Base-by-base conservation (phyloP, 2,113 vertebrate species). In the Lampris incognitus region DNA sequence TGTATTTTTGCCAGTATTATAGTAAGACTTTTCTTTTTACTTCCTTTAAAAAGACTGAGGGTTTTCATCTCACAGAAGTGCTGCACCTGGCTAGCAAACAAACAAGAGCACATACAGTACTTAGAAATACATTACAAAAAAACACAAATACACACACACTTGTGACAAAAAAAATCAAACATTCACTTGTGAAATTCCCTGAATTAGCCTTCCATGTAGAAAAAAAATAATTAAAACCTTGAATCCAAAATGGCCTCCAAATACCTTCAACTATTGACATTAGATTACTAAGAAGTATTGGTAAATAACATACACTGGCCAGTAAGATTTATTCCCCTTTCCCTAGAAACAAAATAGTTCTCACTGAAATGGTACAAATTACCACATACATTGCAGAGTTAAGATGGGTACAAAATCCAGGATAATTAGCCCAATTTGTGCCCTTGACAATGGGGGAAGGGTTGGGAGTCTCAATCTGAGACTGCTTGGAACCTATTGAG, bases 101-200 rank as follows among this genome's bases (percentile, higher is more conserved):
- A 24, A 24, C 24, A 24, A 24, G 24, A 24, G 24, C 24, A 24
- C 24, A 24, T 24, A 24, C 24, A 24, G 24, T 24, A 24, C 24
- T 24, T 24, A 24, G 0, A 24, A 24, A 24, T 24, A 24, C 24
- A 24, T 24, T 24, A 24, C 24, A 24, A 0, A 24, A 0, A 24
- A 24, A 24, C 24, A 24, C 24, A 24, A 24, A 24, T 24, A 24
- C 11, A 9, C 46, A 37, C 9, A 72, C 9, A 40, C 3, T 3
- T 3, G 58, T 74, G 42, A 49, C 65, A 63, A 58, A 5, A 71
- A 55, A 52, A 50, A 51, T 6, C 41, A 40, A 71, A 72, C 80
- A 81, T 79, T 82, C 69, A 85, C 70, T 81, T 74, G 44, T 69
- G 5, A 78, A 87, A 82, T 82, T 93, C 90, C 92, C 92, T 92